Conservation (phyloP, 2,888 invertebrate species). For the Crossocerus cetratus region DNA sequence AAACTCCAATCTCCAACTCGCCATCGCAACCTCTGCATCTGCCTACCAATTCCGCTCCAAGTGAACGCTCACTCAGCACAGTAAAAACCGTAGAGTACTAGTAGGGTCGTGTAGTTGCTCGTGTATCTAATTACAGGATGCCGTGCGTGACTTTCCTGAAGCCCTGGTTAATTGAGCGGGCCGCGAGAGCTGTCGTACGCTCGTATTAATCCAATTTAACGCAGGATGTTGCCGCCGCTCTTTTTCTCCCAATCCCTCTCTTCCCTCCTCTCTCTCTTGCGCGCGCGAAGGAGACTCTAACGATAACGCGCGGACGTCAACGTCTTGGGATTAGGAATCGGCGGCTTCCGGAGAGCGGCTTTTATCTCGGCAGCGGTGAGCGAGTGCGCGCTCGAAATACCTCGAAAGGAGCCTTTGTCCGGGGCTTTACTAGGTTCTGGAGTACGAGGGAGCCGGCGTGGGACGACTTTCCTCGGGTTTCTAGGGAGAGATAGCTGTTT, state of each 20-base stretch:
- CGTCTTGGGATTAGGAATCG: background rate
- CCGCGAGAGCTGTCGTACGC: background rate
- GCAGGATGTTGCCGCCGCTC: background rate
- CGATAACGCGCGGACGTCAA: background rate
- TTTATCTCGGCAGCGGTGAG: background rate
- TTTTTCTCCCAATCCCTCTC: background rate
- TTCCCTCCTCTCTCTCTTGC: too few species aligned
- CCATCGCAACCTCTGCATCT: too few species aligned
- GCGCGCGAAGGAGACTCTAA: background rate
- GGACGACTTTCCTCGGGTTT: background rate
- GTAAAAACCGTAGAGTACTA: too few species aligned
- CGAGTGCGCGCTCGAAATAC: background rate
- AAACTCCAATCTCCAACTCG: too few species aligned
- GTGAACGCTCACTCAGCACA: too few species aligned
- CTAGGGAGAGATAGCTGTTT: too few species aligned
- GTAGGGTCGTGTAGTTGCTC: slow-evolving; percentile 11
- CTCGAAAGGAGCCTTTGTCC: slow-evolving; percentile 7
- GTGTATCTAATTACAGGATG: slow-evolving; percentile 23
- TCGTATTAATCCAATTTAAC: background rate
- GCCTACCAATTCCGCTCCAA: too few species aligned
- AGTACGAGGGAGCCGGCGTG: background rate
- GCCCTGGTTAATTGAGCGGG: background rate
- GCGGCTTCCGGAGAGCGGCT: background rate
- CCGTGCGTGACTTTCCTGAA: background rate
- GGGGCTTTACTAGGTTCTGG: background rate